These are phyloP conservation scores for Penaeus indicus DNA, from an alignment of 1,140 invertebrate genomes.

Conservation along the genomic window DNA sequence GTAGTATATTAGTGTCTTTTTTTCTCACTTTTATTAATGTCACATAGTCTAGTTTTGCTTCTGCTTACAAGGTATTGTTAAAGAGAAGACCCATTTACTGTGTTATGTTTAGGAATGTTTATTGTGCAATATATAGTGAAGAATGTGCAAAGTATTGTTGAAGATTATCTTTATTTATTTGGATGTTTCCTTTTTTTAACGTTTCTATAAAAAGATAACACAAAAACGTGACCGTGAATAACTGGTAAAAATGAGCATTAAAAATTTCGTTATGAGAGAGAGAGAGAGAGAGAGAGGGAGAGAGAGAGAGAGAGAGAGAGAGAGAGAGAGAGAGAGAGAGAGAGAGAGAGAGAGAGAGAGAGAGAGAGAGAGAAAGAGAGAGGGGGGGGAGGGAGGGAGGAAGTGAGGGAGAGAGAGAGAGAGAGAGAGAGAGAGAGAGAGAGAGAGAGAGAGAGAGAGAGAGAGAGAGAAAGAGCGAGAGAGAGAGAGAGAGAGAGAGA, in stretches of 20 bases:
- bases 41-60: no score
- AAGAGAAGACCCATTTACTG: no score
- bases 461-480: conserved; percentile 19
- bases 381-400: conserved; percentile 13
- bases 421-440: conserved; percentile 14
- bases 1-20: no score
- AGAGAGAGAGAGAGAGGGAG: conserved; percentile 18
- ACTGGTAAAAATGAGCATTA: no score
- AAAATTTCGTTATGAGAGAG: neutral
- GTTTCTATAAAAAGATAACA: no score
- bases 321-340: conserved; percentile 60
- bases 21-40: no score
- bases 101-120: no score
- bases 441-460: neutral
- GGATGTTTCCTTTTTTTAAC: neutral
- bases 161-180: neutral
- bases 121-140: no score
- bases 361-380: neutral
- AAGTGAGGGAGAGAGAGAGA: neutral
- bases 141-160: no score
- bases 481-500: conserved; percentile 26
- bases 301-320: conserved; percentile 49
- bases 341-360: conserved; percentile 37
- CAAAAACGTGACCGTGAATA: no score
- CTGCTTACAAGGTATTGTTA: no score